phyloP scores from a whole-genome alignment of 2,888 invertebrate species.

The Tetragonisca angustula region DNA sequence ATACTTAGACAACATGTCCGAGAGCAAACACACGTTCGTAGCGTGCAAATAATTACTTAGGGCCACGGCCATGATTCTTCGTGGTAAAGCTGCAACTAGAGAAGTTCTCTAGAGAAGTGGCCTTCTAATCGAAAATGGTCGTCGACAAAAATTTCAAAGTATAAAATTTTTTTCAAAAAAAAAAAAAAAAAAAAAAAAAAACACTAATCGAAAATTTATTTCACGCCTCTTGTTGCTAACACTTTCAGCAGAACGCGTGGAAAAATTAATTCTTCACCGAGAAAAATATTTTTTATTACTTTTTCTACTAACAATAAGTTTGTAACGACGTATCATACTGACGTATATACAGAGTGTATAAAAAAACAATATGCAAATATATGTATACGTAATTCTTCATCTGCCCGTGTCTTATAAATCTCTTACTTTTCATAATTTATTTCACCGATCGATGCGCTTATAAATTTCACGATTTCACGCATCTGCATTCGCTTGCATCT shows the following conservation, averaged over 20 bases:
- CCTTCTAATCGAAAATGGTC: constrained; percentile 21
- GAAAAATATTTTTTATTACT: background rate
- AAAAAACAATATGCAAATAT: background rate
- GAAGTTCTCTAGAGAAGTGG: background rate
- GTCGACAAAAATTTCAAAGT: background rate
- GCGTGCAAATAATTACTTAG: constrained; percentile 57
- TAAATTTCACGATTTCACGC: too few species aligned
- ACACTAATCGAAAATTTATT: background rate
- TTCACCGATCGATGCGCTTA: too few species aligned
- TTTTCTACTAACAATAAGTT: background rate
- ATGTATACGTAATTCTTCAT: too few species aligned
- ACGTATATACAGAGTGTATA: too few species aligned
- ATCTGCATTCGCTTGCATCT: too few species aligned
- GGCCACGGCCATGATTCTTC: constrained; percentile 46
- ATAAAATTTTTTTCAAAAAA: background rate
- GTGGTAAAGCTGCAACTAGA: constrained; percentile 43
- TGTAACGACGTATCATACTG: background rate
- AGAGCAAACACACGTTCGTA: constrained; percentile 41
- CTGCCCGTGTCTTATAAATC: too few species aligned
- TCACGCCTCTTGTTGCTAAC: background rate
- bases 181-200: too few species aligned
- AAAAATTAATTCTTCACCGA: too few species aligned
- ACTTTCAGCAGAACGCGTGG: too few species aligned
- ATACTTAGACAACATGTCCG: constrained; percentile 21
- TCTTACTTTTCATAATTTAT: too few species aligned